These are phyloP conservation scores for Kryphioiulus occultus DNA, from an alignment of 2,888 invertebrate species.

Conservation along the genomic window DNA sequence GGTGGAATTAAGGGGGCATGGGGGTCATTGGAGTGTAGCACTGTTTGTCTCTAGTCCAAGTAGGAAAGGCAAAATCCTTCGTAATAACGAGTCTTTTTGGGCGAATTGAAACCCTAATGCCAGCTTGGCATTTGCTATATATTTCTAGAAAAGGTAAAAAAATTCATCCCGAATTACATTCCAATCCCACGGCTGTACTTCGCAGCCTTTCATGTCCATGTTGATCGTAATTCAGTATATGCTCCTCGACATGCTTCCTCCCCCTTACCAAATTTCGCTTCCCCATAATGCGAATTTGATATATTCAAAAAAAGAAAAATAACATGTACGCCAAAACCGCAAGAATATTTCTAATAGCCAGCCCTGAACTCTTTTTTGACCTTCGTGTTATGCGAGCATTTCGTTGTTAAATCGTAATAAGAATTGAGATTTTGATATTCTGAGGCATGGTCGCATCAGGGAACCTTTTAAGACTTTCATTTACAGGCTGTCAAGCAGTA, in stretches of 20 bases:
- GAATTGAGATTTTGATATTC: not conserved
- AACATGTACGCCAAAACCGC: conserved; percentile 17
- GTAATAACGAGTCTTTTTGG: not conserved
- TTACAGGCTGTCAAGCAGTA: too few relatives aligned
- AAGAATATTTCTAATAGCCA: not conserved
- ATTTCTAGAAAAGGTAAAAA: conserved; percentile 22
- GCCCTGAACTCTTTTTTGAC: conserved; percentile 4
- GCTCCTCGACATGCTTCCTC: not conserved
- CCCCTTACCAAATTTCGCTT: not conserved
- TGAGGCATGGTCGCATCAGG: not conserved
- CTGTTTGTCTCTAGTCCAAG: not conserved
- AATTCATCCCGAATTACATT: conserved; percentile 10
- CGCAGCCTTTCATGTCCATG: conserved; percentile 23
- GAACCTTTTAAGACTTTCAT: not conserved
- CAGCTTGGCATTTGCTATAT: not conserved
- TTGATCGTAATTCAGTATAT: conserved; percentile 23
- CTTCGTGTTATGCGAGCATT: not conserved
- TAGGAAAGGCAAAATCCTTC: not conserved
- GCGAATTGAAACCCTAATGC: conserved; percentile 9
- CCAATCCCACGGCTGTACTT: conserved; percentile 13
- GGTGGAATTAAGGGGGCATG: conserved; percentile 16
- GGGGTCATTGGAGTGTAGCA: conserved; percentile 23
- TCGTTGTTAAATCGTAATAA: not conserved
- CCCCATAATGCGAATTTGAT: conserved; percentile 9
- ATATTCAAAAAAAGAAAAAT: conserved; percentile 3